A percentile compares a stretch with the other conserved stretches of the same genome.
phyloP scores from a whole-genome alignment of 2,797 vertebrate genomes.

The Scolopax bukidnonensis region DNA sequence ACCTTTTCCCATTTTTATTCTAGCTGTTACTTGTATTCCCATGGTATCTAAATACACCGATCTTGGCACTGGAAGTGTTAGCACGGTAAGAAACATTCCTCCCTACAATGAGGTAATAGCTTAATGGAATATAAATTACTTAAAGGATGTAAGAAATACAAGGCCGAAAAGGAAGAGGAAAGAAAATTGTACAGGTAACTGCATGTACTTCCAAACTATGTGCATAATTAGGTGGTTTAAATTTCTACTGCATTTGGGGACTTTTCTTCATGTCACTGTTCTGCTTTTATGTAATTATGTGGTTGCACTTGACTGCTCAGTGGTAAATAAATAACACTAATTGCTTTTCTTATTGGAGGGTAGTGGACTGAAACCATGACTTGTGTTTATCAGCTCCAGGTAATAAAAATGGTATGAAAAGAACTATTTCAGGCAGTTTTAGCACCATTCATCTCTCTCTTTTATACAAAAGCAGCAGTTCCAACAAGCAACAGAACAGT shows the following conservation, averaged over 20 bases:
- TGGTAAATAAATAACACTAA: conserved; percentile 4
- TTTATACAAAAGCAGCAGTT: neutral
- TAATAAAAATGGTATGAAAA: conserved; percentile 43
- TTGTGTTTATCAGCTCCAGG: conserved; percentile 27
- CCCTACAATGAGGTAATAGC: neutral
- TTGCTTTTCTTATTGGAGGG: conserved; percentile 35
- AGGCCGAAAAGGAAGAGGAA: neutral
- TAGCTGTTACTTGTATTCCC: neutral
- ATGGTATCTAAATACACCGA: neutral
- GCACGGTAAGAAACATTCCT: neutral
- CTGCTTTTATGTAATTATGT: conserved; percentile 17
- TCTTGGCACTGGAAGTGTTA: neutral
- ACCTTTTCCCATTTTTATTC: neutral
- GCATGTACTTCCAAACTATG: neutral
- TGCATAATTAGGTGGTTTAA: neutral
- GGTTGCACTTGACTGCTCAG: conserved; percentile 35
- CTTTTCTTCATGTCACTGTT: neutral
- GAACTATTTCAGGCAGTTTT: neutral
- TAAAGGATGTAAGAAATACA: neutral
- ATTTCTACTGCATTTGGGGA: neutral
- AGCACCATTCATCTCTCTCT: neutral
- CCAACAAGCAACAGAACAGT: neutral
- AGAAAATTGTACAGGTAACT: neutral
- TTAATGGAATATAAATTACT: neutral
- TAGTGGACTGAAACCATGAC: conserved; percentile 25